Base-by-base conservation (phyloP, 1,140 invertebrate genomes). In the Zophobas atratus region DNA sequence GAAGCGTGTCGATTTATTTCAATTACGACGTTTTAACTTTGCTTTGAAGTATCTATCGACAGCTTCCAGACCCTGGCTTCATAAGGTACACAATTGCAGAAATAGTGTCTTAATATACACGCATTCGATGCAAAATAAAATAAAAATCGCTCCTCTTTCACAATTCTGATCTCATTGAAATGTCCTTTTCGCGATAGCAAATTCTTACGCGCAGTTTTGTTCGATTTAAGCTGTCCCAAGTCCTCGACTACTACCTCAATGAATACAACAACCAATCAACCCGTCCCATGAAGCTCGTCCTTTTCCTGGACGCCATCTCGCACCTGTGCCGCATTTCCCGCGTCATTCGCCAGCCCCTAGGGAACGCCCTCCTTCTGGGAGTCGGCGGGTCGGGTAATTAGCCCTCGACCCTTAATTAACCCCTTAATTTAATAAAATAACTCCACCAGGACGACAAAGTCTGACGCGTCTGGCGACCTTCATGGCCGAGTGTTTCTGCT, bases 261-360 rank as follows among this genome's bases (percentile, higher is more conserved):
- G 92, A 94, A 51, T 94, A 92, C 84, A 94, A 94, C 82, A 86
- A 84, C n/a, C 86, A 90, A 51, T 90, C 89, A 51, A 93, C 91
- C 70, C 88, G 90, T 35, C 91, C 91, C 0, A 92, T 94, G 91
- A 91, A 91, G 70, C 85, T 94, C 39, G 92, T 94, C 0, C 86
- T 94, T 39, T 94, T 94, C 82, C 84, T 90, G 80, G 92, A 93
- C 84, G 92, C 92, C 2, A 89, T 94, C 63, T 88, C 88, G 81
- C 93, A 94, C 81, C 85, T 94, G 43, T 92, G 90, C 55, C 85
- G 92, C 49, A 92, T 94, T 41, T 88, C 88, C 53, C 86, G 93
- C 5, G 89, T 94, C 33, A 87, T 94, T 1, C 87, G 90, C 56
- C 92, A 92, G 81, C 88, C 90, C 1, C 85, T 89, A 75, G 90